These are phyloP conservation scores for Malthinus seriepunctatus DNA, from an alignment of 2,888 invertebrate genomes.

Conservation along the genomic window DNA sequence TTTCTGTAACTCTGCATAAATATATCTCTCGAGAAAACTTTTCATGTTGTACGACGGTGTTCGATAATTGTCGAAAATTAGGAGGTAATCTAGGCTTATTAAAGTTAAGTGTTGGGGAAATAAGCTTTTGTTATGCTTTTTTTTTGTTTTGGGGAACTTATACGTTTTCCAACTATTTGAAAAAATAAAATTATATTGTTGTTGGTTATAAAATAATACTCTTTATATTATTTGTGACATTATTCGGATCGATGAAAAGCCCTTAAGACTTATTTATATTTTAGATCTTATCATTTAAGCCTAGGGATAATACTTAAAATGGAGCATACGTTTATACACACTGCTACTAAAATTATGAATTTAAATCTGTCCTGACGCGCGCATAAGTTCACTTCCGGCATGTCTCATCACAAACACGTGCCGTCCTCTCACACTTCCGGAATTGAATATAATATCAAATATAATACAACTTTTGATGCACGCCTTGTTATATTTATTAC, in stretches of 20 bases:
- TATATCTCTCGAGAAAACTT: too few species aligned
- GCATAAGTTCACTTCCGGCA: constrained; percentile 51
- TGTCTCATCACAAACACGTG: constrained; percentile 51
- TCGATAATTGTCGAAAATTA: too few species aligned
- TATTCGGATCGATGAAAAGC: background rate
- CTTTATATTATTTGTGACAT: too few species aligned
- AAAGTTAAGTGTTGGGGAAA: too few species aligned
- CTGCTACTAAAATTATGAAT: constrained; percentile 42
- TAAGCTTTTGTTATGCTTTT: too few species aligned
- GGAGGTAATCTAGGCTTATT: too few species aligned
- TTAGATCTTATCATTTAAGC: constrained; percentile 1
- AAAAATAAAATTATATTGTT: too few species aligned
- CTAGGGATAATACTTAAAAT: background rate
- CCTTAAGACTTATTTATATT: background rate
- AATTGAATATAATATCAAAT: constrained; percentile 4
- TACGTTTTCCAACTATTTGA: too few species aligned
- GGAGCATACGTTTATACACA: background rate
- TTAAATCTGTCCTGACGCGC: constrained; percentile 46
- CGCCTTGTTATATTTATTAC: background rate
- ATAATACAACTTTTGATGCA: constrained; percentile 3
- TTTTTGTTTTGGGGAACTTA: too few species aligned
- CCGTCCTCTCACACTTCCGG: constrained; percentile 50
- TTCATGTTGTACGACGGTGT: too few species aligned
- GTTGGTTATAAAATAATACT: too few species aligned
- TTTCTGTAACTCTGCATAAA: too few species aligned